Percentiles rank a stretch among this genome's conserved stretches.
Evolutionary conservation across 2,113 vertebrate genomes (phyloP).

Genomic region (Geococcyx californianus): DNA sequence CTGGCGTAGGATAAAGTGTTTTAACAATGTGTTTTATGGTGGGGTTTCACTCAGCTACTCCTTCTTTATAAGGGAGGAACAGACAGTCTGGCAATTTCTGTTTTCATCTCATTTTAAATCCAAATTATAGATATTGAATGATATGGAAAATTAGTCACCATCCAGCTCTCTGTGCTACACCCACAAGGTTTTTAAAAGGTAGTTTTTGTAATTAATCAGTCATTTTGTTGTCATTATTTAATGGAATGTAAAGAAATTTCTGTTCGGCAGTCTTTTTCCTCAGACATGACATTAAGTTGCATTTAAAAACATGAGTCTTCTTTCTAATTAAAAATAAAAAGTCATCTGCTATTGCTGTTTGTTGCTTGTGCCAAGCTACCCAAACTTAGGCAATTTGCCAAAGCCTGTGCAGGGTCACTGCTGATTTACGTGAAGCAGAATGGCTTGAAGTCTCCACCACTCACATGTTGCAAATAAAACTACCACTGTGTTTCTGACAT

Average conservation of each 20-base stretch:
- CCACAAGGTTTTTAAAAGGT: slow-evolving; percentile 71
- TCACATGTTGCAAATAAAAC: background rate
- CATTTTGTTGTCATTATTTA: slow-evolving; percentile 75
- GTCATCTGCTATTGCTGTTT: slow-evolving; percentile 43
- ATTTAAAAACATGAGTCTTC: slow-evolving; percentile 43
- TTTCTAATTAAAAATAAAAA: slow-evolving; percentile 32
- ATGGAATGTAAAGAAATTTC: slow-evolving; percentile 69
- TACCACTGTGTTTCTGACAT: background rate
- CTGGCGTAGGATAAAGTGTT: slow-evolving; percentile 4
- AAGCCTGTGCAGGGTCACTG: background rate
- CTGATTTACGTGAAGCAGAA: background rate
- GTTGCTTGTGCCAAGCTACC: background rate
- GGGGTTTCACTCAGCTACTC: slow-evolving; percentile 13
- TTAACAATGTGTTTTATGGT: slow-evolving; percentile 37
- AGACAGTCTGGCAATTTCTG: slow-evolving; percentile 56
- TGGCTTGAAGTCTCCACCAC: background rate
- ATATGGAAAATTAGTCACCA: slow-evolving; percentile 78
- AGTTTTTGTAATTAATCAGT: slow-evolving; percentile 80
- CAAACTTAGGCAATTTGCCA: slow-evolving; percentile 9
- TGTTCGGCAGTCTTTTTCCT: slow-evolving; percentile 45
- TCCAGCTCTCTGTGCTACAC: slow-evolving; percentile 64
- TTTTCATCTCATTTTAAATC: slow-evolving; percentile 65
- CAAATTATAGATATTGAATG: slow-evolving; percentile 71
- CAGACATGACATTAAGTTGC: slow-evolving; percentile 48
- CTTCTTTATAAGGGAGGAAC: background rate